phyloP scores from a whole-genome alignment of 2,113 vertebrate species.

The Albula goreensis region DNA sequence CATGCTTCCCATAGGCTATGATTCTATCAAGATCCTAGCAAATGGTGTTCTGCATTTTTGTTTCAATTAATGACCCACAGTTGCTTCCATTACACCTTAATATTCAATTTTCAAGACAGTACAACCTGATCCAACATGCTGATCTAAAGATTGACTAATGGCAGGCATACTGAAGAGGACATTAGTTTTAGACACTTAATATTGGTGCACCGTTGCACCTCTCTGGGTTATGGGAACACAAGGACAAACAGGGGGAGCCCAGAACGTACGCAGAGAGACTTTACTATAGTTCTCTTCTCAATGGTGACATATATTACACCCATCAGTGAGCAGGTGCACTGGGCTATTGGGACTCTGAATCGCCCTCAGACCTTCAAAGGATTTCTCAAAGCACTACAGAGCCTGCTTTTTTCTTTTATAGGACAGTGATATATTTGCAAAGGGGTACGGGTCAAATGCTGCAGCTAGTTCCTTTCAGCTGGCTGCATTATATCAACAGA shows the following conservation, averaged over 20 bases:
- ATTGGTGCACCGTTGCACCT: not conserved
- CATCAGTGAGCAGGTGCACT: not conserved
- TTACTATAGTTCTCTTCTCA: not conserved
- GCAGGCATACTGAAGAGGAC: not conserved
- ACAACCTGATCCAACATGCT: no score
- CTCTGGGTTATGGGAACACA: not conserved
- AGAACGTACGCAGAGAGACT: not conserved
- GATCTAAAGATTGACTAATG: not conserved
- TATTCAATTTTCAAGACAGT: no score
- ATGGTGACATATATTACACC: not conserved
- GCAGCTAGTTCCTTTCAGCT: not conserved
- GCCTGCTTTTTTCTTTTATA: not conserved
- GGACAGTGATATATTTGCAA: slow-evolving; percentile 1
- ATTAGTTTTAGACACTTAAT: not conserved
- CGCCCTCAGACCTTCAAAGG: not conserved
- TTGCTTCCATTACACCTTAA: no score
- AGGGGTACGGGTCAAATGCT: not conserved
- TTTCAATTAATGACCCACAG: no score
- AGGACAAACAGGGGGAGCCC: not conserved
- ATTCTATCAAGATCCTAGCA: no score
- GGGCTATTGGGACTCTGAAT: not conserved
- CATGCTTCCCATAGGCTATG: no score
- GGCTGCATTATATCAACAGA: not conserved
- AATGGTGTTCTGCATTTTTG: no score
- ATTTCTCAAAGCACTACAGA: not conserved